These are phyloP conservation scores for Brachynemurus nebulosus DNA, from an alignment of 2,888 invertebrate genomes.

Conservation along the genomic window DNA sequence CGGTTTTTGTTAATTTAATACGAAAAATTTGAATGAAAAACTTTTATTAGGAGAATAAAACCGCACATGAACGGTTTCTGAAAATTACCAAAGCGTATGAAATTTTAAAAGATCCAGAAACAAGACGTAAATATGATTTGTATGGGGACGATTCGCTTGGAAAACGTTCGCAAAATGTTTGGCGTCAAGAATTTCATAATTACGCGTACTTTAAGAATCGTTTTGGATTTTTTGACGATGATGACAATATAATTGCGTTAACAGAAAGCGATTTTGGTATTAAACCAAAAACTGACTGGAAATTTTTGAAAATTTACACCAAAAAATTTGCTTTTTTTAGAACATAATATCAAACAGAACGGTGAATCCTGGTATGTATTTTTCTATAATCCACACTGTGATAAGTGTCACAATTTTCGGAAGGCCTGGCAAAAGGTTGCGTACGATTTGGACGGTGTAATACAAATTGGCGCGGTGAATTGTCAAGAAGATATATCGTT, in stretches of 20 bases:
- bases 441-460: conserved; percentile 60
- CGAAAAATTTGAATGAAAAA: background rate
- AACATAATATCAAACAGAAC: conserved; percentile 33
- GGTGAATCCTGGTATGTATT: conserved; percentile 73
- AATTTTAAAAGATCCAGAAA: conserved; percentile 67
- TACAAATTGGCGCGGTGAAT: conserved; percentile 70
- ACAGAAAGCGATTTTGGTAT: conserved; percentile 60
- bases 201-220: conserved; percentile 67
- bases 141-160: no score
- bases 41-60: conserved; percentile 47
- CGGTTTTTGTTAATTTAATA: background rate
- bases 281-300: background rate
- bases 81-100: conserved; percentile 75
- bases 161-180: conserved; percentile 36
- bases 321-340: conserved; percentile 23
- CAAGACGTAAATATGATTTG: conserved; percentile 62
- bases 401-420: conserved; percentile 70
- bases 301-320: conserved; percentile 1
- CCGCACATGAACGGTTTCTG: conserved; percentile 62
- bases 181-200: conserved; percentile 46
- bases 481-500: conserved; percentile 73
- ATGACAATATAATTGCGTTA: conserved; percentile 65
- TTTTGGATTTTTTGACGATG: conserved; percentile 79
- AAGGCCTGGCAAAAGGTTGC: conserved; percentile 73
- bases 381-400: conserved; percentile 77